Evolutionary conservation across 2,113 vertebrate species (phyloP).

Genomic region (Agapornis roseicollis): DNA sequence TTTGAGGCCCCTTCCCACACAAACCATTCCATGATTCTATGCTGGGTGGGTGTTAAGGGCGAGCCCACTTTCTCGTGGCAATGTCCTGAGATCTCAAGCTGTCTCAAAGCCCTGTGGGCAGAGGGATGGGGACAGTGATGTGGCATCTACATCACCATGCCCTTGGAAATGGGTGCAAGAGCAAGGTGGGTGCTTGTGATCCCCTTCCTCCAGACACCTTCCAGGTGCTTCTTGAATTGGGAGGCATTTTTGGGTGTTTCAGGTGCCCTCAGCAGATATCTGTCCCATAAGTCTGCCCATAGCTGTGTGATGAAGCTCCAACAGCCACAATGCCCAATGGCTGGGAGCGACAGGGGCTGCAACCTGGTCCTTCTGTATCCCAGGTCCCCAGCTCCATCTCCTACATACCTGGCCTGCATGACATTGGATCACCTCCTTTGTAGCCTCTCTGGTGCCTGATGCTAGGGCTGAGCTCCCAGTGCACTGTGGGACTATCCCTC

Average conservation of each 20-base stretch:
- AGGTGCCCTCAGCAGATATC: neutral
- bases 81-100: rapidly evolving
- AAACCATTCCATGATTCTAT: neutral
- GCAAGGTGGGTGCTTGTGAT: rapidly evolving
- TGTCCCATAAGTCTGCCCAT: neutral
- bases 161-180: neutral
- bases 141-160: rapidly evolving
- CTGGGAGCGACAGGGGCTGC: neutral
- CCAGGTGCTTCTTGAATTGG: neutral
- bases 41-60: neutral
- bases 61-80: rapidly evolving
- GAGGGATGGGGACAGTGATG: neutral
- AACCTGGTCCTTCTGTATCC: neutral
- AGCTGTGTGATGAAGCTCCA: neutral
- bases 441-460: neutral
- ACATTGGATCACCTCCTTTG: neutral
- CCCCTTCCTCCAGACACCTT: neutral
- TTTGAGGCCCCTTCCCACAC: neutral
- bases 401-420: neutral
- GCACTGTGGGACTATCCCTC: neutral
- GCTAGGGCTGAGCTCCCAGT: neutral
- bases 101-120: neutral
- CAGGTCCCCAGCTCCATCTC: neutral
- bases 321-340: rapidly evolving
- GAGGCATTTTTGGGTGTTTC: rapidly evolving